Evolutionary conservation across 2,888 invertebrate species (phyloP), one percentile per base, ranked within the genome.

Genomic region (Megalurothrips usitatus): DNA sequence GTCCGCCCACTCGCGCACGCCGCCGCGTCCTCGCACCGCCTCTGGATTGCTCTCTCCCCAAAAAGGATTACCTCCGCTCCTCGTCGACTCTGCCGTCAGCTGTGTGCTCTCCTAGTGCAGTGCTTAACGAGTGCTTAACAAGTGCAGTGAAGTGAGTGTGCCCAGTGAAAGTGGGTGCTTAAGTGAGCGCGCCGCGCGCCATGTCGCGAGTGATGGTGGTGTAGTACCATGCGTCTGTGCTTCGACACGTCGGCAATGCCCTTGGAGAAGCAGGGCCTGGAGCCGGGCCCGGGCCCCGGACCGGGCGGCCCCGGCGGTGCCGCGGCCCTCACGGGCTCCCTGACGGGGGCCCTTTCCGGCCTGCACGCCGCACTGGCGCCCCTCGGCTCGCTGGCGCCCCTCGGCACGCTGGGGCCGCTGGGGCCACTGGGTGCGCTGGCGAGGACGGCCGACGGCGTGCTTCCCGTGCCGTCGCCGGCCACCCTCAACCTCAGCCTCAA

Each of bases 251-350:
- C 58, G n/a, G 19, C 58, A 58, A 58, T 58, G 58, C 58, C 68
- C 68, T 12, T 75, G 68, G 68, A 75, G 68, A 75, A 75, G 68
- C 68, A 75, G 68, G 68, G 68, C 68, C 68, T 75, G 23, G 68
- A 75, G 23, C 68, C 23, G 68, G n/a, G 23, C 12, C 9, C 23
- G 68, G 68, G 68, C 26, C 68, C 68, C 12, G 23, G 68, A 26
- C 68, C 23, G 23, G 68, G 34, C 6, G 23, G 23, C 68, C 9
- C 68, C 4, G 68, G 68, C 52, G 52, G 52, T 10, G 52, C 19
- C 58, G 23, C 58, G 19, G 0, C 58, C 17, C 58, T 58, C 14
- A 19, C 58, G 58, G 58, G 58, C 14, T 58, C 58, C 58, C 2
- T 58, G 58, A 12, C 58, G 19, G 58, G 58, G 68, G 26, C 23